These are phyloP conservation scores for Edolisoma coerulescens DNA, from an alignment of 2,113 vertebrate genomes.

Conservation along the genomic window DNA sequence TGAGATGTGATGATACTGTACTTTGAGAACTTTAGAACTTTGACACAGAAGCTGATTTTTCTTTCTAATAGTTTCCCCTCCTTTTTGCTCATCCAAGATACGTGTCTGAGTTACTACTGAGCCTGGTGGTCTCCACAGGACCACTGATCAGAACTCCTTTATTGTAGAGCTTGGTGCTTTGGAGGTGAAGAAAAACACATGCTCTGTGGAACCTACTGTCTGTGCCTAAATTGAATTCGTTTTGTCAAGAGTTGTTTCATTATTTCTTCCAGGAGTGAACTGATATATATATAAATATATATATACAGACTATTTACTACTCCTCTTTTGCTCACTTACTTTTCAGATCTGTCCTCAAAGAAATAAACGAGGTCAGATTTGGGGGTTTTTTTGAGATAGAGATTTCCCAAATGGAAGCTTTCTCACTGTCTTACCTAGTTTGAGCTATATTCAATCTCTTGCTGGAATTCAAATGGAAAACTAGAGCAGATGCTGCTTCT, in stretches of 20 bases:
- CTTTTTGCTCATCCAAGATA: neutral
- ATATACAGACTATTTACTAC: neutral
- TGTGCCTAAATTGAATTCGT: neutral
- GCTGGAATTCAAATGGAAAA: neutral
- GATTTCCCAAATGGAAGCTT: neutral
- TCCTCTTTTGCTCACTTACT: neutral
- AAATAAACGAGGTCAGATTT: neutral
- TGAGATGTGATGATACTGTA: neutral
- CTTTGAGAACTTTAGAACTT: neutral
- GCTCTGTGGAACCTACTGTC: neutral
- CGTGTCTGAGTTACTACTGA: neutral
- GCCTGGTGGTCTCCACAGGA: neutral
- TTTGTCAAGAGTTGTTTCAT: neutral
- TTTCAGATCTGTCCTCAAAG: neutral
- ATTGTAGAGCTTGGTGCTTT: neutral
- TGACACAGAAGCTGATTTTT: neutral
- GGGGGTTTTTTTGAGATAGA: accelerated
- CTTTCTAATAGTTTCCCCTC: neutral
- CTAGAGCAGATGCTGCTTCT: neutral
- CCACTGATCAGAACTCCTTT: neutral
- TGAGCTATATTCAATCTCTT: neutral
- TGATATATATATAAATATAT: neutral
- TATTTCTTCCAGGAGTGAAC: neutral
- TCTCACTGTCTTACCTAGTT: neutral
- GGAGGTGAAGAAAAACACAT: neutral